Evolutionary conservation across 2,113 vertebrate genomes (phyloP).

Genomic region (Aix galericulata): DNA sequence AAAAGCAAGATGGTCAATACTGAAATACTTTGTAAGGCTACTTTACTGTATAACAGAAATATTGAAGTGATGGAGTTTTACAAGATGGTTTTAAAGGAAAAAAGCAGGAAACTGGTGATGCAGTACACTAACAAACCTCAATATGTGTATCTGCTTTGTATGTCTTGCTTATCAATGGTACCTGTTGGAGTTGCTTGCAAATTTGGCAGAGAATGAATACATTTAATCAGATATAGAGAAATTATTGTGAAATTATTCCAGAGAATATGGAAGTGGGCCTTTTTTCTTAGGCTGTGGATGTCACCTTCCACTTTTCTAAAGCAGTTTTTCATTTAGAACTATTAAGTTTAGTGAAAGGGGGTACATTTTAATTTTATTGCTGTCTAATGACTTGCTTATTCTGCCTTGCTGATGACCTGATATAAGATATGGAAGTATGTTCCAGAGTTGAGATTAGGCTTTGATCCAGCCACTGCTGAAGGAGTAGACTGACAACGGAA

Average conservation of each 20-base stretch:
- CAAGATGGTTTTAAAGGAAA: not conserved
- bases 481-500: conserved; percentile 57
- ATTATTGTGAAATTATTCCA: not conserved
- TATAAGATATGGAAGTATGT: conserved; percentile 49
- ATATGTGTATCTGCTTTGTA: conserved; percentile 52
- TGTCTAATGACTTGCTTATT: not conserved
- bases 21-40: not conserved
- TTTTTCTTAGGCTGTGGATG: not conserved
- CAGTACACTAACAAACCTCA: conserved; percentile 72
- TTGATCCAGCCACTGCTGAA: conserved; percentile 18
- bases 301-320: not conserved
- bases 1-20: not conserved
- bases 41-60: not conserved
- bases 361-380: not conserved
- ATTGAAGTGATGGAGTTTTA: not conserved
- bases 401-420: conserved; percentile 50
- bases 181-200: conserved; percentile 52
- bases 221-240: not conserved
- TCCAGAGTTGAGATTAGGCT: conserved; percentile 41
- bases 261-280: not conserved
- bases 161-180: conserved; percentile 25
- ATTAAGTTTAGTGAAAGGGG: not conserved
- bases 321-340: not conserved
- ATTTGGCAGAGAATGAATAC: not conserved
- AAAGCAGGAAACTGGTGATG: conserved; percentile 71